phyloP scores from a whole-genome alignment of 2,113 vertebrate genomes.

The Psephotus haematonotus region DNA sequence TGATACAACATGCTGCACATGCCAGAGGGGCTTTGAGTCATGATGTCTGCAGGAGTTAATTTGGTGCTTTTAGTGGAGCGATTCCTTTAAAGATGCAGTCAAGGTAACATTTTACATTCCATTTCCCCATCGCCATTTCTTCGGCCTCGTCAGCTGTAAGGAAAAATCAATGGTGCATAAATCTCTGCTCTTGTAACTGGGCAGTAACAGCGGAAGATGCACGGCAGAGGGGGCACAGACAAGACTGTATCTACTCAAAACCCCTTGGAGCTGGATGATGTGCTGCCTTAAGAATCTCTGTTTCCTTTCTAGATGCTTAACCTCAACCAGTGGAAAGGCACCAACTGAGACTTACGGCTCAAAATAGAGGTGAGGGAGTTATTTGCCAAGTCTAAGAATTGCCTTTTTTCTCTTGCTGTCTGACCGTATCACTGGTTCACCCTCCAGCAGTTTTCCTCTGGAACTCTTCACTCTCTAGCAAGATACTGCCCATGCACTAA shows the following conservation, averaged over 20 bases:
- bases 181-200: background rate
- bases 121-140: background rate
- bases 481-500: background rate
- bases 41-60: constrained; percentile 31
- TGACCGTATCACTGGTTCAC: background rate
- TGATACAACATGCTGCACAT: background rate
- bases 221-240: background rate
- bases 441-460: background rate
- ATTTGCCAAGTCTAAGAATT: background rate
- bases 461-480: background rate
- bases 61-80: constrained; percentile 3
- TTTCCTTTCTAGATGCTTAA: background rate
- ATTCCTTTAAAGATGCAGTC: constrained; percentile 19
- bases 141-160: constrained; percentile 19
- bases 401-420: background rate
- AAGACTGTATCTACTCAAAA: background rate
- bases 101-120: constrained; percentile 41
- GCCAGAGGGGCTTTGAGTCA: constrained; percentile 1
- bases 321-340: background rate
- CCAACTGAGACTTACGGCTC: background rate
- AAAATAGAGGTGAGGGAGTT: background rate
- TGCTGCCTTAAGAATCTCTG: background rate
- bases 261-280: background rate
- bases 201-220: background rate
- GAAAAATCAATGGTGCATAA: constrained; percentile 26